Conservation (phyloP, 2,888 invertebrate species). For the Macropis europaea region DNA sequence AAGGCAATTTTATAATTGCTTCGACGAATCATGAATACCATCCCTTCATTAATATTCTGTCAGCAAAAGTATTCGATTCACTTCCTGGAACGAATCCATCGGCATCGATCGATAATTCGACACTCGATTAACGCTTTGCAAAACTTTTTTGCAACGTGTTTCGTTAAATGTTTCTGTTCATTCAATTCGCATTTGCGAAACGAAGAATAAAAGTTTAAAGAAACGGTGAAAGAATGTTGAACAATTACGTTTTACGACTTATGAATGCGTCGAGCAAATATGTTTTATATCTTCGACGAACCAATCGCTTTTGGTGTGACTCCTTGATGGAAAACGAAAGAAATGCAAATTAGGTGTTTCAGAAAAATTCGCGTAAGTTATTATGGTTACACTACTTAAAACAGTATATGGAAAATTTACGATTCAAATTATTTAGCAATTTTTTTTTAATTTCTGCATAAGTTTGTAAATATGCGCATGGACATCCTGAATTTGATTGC, state of each 20-base stretch:
- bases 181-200: not conserved
- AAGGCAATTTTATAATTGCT: conserved; percentile 21
- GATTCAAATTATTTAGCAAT: too few species aligned
- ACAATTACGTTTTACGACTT: conserved; percentile 8
- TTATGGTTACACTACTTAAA: not conserved
- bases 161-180: not conserved
- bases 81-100: conserved; percentile 32
- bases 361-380: not conserved
- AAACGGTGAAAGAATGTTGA: not conserved
- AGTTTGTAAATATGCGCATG: too few species aligned
- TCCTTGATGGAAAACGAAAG: not conserved
- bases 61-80: conserved; percentile 24
- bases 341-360: not conserved
- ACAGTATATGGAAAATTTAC: not conserved
- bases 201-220: not conserved
- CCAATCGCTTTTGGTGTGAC: not conserved
- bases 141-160: not conserved
- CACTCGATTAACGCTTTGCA: conserved; percentile 6
- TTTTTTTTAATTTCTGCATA: too few species aligned
- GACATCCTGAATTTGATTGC: too few species aligned
- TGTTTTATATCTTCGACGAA: not conserved
- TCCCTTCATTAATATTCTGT: conserved; percentile 54
- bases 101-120: conserved; percentile 24
- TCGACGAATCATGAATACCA: conserved; percentile 27
- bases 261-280: not conserved